phyloP scores from a whole-genome alignment of 2,888 invertebrate species.

The Catonia carolina region DNA sequence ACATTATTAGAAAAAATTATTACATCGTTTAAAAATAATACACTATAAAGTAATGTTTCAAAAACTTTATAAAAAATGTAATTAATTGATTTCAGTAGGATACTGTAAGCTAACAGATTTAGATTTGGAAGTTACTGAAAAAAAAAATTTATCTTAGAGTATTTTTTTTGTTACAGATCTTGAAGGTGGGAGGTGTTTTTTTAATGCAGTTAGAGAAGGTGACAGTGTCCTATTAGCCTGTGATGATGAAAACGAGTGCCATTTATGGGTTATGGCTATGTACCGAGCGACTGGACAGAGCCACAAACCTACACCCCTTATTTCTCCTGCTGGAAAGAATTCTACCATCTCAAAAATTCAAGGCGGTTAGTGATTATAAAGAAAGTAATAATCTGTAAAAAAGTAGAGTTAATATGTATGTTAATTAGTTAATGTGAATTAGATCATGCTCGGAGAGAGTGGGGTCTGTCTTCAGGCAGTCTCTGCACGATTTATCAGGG shows the following conservation, averaged over 20 bases:
- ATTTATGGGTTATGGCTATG: constrained; percentile 98
- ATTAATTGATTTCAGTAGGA: too few relatives aligned
- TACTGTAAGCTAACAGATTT: too few relatives aligned
- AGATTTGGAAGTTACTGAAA: too few relatives aligned
- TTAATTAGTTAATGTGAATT: too few relatives aligned
- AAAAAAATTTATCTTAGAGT: too few relatives aligned
- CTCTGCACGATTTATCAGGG: too few relatives aligned
- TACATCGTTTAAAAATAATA: too few relatives aligned
- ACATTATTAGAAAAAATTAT: too few relatives aligned
- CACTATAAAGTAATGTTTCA: too few relatives aligned
- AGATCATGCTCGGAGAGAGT: too few relatives aligned
- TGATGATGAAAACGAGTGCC: constrained; percentile 95
- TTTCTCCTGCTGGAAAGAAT: constrained; percentile 75
- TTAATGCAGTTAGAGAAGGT: constrained; percentile 97
- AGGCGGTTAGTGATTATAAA: constrained; percentile 57
- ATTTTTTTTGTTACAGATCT: constrained; percentile 59
- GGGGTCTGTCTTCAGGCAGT: too few relatives aligned
- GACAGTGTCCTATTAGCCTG: constrained; percentile 95
- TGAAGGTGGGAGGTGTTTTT: constrained; percentile 91
- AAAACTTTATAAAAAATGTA: too few relatives aligned
- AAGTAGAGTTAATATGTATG: not conserved
- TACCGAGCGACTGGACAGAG: constrained; percentile 99
- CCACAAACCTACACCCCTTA: constrained; percentile 95
- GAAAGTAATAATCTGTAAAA: not conserved
- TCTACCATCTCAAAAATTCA: constrained; percentile 80